Percentiles rank a stretch among this genome's conserved stretches.
phyloP scores from a whole-genome alignment of 2,888 invertebrate species.

The Cheilosia scutellata region DNA sequence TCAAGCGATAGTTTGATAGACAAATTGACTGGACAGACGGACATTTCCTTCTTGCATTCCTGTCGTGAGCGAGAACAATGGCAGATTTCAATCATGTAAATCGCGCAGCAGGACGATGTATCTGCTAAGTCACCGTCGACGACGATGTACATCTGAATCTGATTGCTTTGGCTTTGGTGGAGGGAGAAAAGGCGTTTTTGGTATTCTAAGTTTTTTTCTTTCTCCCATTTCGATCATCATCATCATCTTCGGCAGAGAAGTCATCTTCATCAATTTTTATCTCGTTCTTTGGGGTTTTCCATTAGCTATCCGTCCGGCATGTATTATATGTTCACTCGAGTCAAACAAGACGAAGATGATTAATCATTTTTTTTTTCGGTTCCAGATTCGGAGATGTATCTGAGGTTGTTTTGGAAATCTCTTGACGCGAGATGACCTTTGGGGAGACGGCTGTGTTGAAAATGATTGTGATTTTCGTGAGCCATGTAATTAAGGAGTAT shows the following conservation, averaged over 20 bases:
- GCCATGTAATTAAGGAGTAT: slow-evolving; percentile 67
- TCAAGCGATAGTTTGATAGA: slow-evolving; percentile 67
- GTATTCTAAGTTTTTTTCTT: slow-evolving; percentile 25
- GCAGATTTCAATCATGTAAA: slow-evolving; percentile 68
- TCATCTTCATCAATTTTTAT: slow-evolving; percentile 76
- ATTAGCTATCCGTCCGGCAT: slow-evolving; percentile 52
- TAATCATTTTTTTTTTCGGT: slow-evolving; percentile 67
- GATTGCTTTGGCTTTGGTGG: slow-evolving; percentile 42
- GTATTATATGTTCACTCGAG: slow-evolving; percentile 50
- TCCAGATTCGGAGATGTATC: slow-evolving; percentile 45
- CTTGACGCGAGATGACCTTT: slow-evolving; percentile 63
- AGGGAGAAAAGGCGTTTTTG: slow-evolving; percentile 37
- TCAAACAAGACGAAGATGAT: slow-evolving; percentile 58
- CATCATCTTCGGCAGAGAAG: slow-evolving; percentile 67
- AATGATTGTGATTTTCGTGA: slow-evolving; percentile 70
- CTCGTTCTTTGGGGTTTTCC: slow-evolving; percentile 72
- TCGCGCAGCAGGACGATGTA: slow-evolving; percentile 50
- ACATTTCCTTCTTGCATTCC: slow-evolving; percentile 36
- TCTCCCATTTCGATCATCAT: slow-evolving; percentile 39
- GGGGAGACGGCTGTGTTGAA: slow-evolving; percentile 51
- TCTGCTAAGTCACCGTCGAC: slow-evolving; percentile 63
- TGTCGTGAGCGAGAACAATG: slow-evolving; percentile 71
- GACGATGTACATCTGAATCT: slow-evolving; percentile 43
- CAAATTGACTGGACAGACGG: slow-evolving; percentile 55
- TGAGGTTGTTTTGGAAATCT: slow-evolving; percentile 26